Base-by-base conservation (phyloP, 1,140 invertebrate genomes). In the Bombus waltoni region DNA sequence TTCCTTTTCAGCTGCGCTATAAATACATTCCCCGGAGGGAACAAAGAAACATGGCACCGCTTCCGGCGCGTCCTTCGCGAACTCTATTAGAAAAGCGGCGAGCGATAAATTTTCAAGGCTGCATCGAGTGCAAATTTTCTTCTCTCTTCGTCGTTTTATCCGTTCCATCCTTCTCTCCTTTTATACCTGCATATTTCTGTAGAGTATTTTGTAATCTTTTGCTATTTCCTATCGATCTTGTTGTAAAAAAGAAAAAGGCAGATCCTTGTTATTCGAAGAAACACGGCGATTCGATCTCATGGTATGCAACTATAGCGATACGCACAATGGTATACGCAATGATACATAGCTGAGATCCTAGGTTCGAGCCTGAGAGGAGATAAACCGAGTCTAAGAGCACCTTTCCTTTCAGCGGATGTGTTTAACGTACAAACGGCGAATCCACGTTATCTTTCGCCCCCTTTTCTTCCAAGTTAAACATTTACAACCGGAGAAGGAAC, bases 401-500 rank as follows among this genome's bases (percentile, higher is more conserved):
- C 66, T 80, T 53, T 40, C 78, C 66, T 80, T 53, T 70, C 65
- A 28, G 3, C 6, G 25, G 35, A 71, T 80, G 15, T 80, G 68
- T 81, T 72, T 72, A 72, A 81, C 32, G 13, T 18, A 25, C 62
- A 42, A 59, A 62, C 38, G 13, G 25, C 8, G n/a, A 62, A 77
- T 62, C 38, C 6, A 10, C 65, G 65, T 28, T 40, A 38, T 38
- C 44, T 68, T 28, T 35, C 15, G 66, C 44, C 44, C 66, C 53
- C 78, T 81, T 71, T 81, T 38, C 66, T 22, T n/a, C 35, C 15
- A 57, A 47, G 44, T 81, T 81, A 81, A 81, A 81, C 78, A 81
- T 81, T 81, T 71, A 71, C 66, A 47, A 25, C 25, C 5, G 15
- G 0, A 22, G 44, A 81, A 71, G 44, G n/a, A 57, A 71, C 25